Percentiles rank a stretch among this genome's conserved stretches.
Evolutionary conservation across 2,888 invertebrate species (phyloP).

Genomic region (Pyrocoelia pectoralis): DNA sequence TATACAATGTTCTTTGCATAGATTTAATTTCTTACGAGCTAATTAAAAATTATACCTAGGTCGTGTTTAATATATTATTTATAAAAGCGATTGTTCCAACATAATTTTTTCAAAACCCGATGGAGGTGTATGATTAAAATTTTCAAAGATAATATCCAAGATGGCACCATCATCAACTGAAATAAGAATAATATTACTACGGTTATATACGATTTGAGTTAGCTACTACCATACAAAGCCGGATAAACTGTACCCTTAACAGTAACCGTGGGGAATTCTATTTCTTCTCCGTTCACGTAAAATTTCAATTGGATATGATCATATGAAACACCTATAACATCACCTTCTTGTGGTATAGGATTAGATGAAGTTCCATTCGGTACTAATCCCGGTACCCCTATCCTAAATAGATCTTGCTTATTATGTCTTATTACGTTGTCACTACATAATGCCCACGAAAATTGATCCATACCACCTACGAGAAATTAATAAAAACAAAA

Average conservation of each 20-base stretch:
- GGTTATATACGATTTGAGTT: too few species aligned
- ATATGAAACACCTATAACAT: conserved; percentile 91
- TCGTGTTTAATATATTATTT: conserved; percentile 56
- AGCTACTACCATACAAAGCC: conserved; percentile 86
- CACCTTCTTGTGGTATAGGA: conserved; percentile 84
- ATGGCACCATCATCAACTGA: conserved; percentile 98
- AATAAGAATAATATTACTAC: conserved; percentile 50
- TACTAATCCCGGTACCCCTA: conserved; percentile 54
- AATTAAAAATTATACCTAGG: too few species aligned
- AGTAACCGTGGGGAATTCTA: conserved; percentile 86
- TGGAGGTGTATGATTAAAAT: conserved; percentile 84
- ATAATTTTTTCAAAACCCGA: conserved; percentile 94
- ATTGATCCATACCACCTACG: conserved; percentile 81
- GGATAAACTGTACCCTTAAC: conserved; percentile 92
- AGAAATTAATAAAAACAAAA: neutral
- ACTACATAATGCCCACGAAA: conserved; percentile 93
- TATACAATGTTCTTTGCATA: neutral
- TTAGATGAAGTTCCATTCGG: conserved; percentile 57
- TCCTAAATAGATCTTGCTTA: conserved; percentile 77
- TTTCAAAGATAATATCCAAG: conserved; percentile 91
- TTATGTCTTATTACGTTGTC: conserved; percentile 89
- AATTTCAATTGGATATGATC: conserved; percentile 97
- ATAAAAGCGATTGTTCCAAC: conserved; percentile 95
- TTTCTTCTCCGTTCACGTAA: conserved; percentile 88
- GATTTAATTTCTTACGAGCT: neutral